phyloP scores from a whole-genome alignment of 2,113 vertebrate genomes.

The Erpornis zantholeuca region DNA sequence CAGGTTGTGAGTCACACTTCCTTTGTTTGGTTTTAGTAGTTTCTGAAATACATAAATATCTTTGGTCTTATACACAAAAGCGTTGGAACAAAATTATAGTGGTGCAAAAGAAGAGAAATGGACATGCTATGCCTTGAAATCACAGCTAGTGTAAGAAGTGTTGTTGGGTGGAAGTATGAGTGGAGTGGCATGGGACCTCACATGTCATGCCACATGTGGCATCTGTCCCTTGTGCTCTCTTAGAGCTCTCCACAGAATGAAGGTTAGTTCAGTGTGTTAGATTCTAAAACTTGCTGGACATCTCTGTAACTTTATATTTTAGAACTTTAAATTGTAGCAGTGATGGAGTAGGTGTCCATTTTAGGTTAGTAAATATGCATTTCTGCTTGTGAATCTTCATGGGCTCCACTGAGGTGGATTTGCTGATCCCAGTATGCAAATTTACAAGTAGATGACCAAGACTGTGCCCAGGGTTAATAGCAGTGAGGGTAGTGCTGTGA shows the following conservation, averaged over 20 bases:
- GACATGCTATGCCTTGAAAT: neutral
- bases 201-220: neutral
- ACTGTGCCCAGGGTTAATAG: neutral
- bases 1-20: neutral
- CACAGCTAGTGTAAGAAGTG: neutral
- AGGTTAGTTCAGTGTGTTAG: neutral
- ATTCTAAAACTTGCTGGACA: neutral
- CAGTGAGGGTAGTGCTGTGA: neutral
- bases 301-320: neutral
- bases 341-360: neutral
- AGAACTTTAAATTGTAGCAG: neutral
- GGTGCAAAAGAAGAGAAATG: neutral
- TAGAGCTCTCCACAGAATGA: neutral
- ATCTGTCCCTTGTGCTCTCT: neutral
- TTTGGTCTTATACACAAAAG: neutral
- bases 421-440: neutral
- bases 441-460: neutral
- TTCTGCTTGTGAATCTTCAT: neutral
- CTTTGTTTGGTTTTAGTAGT: neutral
- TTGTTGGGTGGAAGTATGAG: neutral
- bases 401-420: neutral
- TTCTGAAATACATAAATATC: neutral
- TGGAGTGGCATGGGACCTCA: neutral
- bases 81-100: neutral
- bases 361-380: neutral